phyloP scores from a whole-genome alignment of 1,140 invertebrate species.

The Callitettix versicolor region DNA sequence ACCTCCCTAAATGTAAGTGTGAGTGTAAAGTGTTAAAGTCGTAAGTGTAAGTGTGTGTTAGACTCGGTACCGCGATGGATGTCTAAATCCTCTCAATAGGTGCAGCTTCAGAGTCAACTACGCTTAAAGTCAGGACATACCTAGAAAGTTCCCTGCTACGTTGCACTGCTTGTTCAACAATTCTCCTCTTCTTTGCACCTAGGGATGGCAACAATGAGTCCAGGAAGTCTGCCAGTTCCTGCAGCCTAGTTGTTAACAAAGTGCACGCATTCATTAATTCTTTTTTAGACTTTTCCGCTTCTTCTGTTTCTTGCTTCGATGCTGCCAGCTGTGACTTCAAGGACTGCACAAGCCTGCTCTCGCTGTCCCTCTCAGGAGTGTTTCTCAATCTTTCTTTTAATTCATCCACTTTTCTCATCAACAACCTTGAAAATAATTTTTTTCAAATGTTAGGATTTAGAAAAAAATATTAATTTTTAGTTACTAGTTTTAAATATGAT shows the following conservation, averaged over 20 bases:
- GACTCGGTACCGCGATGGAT: too few relatives aligned
- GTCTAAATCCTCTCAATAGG: too few relatives aligned
- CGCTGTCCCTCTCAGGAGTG: constrained; percentile 21
- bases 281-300: constrained; percentile 38
- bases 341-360: constrained; percentile 12
- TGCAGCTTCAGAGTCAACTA: too few relatives aligned
- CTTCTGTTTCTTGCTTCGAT: constrained; percentile 32
- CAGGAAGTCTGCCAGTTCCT: constrained; percentile 58
- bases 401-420: constrained; percentile 23
- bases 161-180: constrained; percentile 42
- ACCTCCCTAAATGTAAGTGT: too few relatives aligned
- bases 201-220: constrained; percentile 46
- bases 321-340: constrained; percentile 27
- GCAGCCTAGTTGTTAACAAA: constrained; percentile 48
- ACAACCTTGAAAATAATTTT: neutral
- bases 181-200: constrained; percentile 36
- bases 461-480: too few relatives aligned
- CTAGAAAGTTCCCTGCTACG: constrained; percentile 43
- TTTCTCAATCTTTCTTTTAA: constrained; percentile 30
- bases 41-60: too few relatives aligned
- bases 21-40: too few relatives aligned
- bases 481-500: too few relatives aligned
- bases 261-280: constrained; percentile 54
- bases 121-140: neutral
- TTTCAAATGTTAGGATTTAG: too few relatives aligned